Evolutionary conservation across 2,888 invertebrate genomes (phyloP).

Genomic region (Vesta saturnalis): DNA sequence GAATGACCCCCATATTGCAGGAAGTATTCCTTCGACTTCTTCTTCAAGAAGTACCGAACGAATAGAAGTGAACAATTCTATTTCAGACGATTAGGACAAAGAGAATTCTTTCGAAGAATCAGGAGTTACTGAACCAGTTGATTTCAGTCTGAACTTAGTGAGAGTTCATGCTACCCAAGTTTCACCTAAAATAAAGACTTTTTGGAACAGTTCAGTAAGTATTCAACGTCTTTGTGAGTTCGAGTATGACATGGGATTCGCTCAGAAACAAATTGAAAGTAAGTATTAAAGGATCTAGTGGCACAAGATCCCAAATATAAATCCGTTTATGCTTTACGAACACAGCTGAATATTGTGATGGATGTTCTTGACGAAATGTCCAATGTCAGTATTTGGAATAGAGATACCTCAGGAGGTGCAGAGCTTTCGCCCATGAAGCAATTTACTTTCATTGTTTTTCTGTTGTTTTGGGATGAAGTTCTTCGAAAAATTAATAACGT

Average conservation of each 20-base stretch:
- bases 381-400: background rate
- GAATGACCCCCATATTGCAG: too few species aligned
- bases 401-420: background rate
- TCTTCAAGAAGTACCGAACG: too few species aligned
- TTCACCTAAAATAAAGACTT: too few species aligned
- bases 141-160: background rate
- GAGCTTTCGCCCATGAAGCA: background rate
- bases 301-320: background rate
- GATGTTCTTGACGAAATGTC: background rate
- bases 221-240: background rate
- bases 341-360: background rate
- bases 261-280: background rate
- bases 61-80: too few species aligned
- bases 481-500: background rate
- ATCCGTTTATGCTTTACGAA: background rate
- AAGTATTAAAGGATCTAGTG: background rate
- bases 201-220: too few species aligned
- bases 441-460: background rate
- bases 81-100: too few species aligned
- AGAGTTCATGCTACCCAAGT: too few species aligned
- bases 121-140: too few species aligned
- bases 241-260: too few species aligned
- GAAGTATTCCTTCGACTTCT: too few species aligned
- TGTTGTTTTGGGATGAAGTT: background rate
- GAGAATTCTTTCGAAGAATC: too few species aligned